Evolutionary conservation across 2,888 invertebrate species (phyloP).

Genomic region (Agrochola circellaris): DNA sequence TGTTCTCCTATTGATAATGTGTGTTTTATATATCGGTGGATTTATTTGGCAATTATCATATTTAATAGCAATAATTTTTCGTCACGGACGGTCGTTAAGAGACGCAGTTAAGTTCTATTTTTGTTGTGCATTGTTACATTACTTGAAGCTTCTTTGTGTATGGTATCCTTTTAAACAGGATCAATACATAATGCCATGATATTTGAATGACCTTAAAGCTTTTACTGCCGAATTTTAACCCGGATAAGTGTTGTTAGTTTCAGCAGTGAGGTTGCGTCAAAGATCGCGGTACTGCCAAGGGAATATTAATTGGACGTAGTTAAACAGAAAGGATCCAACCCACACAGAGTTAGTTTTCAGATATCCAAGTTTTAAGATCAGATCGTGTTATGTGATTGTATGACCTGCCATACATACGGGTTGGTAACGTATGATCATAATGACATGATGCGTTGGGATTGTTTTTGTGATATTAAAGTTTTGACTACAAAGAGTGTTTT

Average conservation of each 20-base stretch:
- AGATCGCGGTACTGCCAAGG: constrained; percentile 25
- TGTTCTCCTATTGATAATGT: constrained; percentile 9
- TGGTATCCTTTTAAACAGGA: constrained; percentile 52
- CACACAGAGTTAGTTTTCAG: no score
- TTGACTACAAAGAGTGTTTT: no score
- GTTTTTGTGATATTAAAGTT: no score
- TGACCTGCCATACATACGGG: no score
- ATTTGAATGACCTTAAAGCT: constrained; percentile 71
- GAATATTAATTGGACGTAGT: constrained; percentile 49
- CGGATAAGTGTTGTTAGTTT: constrained; percentile 46
- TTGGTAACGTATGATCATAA: no score
- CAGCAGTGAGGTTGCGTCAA: constrained; percentile 16
- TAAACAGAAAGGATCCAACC: no score
- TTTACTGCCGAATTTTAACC: constrained; percentile 73
- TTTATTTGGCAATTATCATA: constrained; percentile 34
- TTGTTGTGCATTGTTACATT: constrained; percentile 4
- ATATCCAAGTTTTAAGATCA: no score
- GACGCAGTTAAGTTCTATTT: constrained; percentile 2
- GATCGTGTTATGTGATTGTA: no score
- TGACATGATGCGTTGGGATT: no score
- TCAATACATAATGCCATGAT: constrained; percentile 69
- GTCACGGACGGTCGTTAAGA: constrained; percentile 9
- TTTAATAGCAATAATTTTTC: constrained; percentile 24
- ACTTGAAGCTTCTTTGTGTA: constrained; percentile 34
- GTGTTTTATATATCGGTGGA: constrained; percentile 19